These are phyloP conservation scores for Sesia bembeciformis DNA, from an alignment of 2,888 invertebrate genomes.

Conservation along the genomic window DNA sequence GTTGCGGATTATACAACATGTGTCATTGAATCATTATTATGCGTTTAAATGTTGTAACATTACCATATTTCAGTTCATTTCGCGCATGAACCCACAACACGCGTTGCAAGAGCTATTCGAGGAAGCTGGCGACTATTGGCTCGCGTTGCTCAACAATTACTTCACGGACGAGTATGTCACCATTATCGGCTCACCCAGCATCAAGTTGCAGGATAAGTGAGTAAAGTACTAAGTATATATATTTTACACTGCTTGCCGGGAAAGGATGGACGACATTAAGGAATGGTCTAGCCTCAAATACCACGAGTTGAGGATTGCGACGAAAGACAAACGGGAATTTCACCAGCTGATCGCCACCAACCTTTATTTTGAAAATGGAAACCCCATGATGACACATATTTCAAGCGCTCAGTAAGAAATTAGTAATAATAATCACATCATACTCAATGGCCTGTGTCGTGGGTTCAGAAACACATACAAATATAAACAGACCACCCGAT, in stretches of 20 bases:
- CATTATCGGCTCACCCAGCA: conserved; percentile 75
- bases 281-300: too few relatives aligned
- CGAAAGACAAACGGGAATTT: too few relatives aligned
- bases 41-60: too few relatives aligned
- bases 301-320: too few relatives aligned
- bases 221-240: conserved; percentile 8
- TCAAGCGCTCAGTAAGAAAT: too few relatives aligned
- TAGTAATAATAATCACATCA: too few relatives aligned
- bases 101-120: conserved; percentile 75
- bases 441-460: too few relatives aligned
- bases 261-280: not conserved
- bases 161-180: conserved; percentile 77
- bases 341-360: not conserved
- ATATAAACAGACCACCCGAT: too few relatives aligned
- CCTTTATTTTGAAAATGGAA: not conserved
- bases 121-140: conserved; percentile 81
- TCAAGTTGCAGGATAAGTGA: conserved; percentile 49
- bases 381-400: too few relatives aligned
- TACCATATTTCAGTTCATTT: conserved; percentile 68
- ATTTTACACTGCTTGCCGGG: not conserved
- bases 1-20: too few relatives aligned
- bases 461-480: too few relatives aligned
- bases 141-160: conserved; percentile 78
- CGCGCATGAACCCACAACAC: conserved; percentile 79
- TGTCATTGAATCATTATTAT: too few relatives aligned